Conservation (phyloP, 2,797 vertebrate species). For the Lemur catta region DNA sequence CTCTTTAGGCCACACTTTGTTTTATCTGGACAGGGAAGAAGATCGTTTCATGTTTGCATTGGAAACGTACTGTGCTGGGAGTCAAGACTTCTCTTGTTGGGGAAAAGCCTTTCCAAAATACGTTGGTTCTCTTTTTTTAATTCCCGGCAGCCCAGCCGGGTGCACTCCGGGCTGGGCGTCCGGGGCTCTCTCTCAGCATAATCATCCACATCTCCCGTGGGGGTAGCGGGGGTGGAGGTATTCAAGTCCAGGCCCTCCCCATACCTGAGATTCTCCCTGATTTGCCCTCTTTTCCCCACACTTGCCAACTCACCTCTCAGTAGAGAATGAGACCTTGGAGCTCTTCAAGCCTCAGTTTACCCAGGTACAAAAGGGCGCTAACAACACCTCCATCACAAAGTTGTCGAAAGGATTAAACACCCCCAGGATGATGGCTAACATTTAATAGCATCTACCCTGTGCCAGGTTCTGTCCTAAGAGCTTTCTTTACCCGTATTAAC, state of each 20-base stretch:
- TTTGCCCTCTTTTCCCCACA: neutral
- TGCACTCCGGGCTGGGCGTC: neutral
- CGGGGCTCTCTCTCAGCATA: too few species aligned
- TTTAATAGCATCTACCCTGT: neutral
- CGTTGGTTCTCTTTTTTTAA: neutral
- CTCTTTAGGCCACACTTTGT: neutral
- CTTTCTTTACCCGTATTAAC: neutral
- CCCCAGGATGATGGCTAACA: too few species aligned
- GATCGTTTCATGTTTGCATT: neutral
- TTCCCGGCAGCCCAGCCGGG: neutral
- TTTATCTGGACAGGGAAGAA: neutral
- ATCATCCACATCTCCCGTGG: accelerated
- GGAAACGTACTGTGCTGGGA: neutral
- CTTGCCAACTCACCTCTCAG: neutral
- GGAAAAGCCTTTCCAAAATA: neutral
- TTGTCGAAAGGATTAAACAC: neutral
- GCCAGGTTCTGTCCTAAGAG: neutral
- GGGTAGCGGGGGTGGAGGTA: too few species aligned
- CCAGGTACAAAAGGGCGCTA: neutral
- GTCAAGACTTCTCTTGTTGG: neutral
- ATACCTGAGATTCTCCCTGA: neutral
- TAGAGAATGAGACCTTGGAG: neutral
- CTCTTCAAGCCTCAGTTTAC: neutral
- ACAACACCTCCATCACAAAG: neutral
- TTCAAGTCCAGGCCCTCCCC: neutral